Evolutionary conservation across 2,797 vertebrate species (phyloP), one percentile per base, ranked within the genome.

Genomic region (Protonibea diacanthus): DNA sequence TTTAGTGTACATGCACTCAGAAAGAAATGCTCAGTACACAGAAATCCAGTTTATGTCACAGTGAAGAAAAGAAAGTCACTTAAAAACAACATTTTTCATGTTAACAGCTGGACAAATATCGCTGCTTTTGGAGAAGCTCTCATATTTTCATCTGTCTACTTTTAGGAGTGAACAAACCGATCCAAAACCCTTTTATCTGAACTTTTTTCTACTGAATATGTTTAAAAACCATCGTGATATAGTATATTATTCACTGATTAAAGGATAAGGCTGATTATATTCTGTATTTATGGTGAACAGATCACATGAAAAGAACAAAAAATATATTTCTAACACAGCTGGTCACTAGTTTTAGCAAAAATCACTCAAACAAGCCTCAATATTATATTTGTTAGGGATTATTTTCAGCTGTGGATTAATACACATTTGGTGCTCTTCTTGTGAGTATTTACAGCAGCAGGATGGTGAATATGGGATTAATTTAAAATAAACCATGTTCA

Each of bases 1-100:
- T 62, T 38, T 82, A 62, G 51, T 51, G 57, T 72, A 78, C 63
- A 69, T 56, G 49, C 74, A 64, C 73, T 74, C 62, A 78, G 66
- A 76, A 17, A 69, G 52, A 73, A 25, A 66, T 58, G 12, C 25
- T 47, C 48, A 47, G 14, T 9, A 11, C 2, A 56, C n/a, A 15
- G 15, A 72, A 65, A 61, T 48, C 57, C 48, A 23, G 23, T 42
- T 44, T 14, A 20, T 44, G 8, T 25, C 29, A 48, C 47, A 17
- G 33, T 55, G 7, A 21, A 38, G 49, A 57, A 59, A 20, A 56
- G 3, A 38, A 20, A 45, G 25, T 45, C n/a, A 6, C 17, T 44
- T 40, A 2, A 51, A 64, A 42, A 29, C 29, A 18, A 23, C 11
- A 15, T 49, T 52, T 69, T 23, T 2, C 11, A 25, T 10, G 14